Conservation (phyloP, 2,888 invertebrate genomes). For the Tuta absoluta region DNA sequence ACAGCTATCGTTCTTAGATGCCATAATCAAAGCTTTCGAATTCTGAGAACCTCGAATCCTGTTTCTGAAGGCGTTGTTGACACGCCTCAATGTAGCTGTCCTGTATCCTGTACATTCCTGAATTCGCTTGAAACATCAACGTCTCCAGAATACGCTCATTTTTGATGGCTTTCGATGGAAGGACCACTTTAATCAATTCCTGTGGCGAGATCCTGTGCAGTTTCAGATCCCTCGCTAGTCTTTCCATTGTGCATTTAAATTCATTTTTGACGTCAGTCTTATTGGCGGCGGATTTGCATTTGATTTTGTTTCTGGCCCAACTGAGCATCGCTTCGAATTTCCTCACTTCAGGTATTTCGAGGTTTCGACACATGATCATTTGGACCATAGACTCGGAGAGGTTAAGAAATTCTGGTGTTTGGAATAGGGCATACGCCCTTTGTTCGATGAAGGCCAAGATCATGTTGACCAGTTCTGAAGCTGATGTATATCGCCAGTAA, state of each 20-base stretch:
- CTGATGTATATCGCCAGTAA: conserved; percentile 97
- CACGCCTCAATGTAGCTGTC: conserved; percentile 93
- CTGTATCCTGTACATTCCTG: conserved; percentile 95
- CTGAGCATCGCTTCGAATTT: conserved; percentile 96
- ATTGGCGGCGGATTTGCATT: conserved; percentile 87
- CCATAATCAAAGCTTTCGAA: conserved; percentile 90
- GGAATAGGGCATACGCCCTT: conserved; percentile 91
- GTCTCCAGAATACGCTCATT: conserved; percentile 96
- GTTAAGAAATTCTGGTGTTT: conserved; percentile 90
- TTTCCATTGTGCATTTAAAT: conserved; percentile 96
- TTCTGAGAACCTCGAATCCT: conserved; percentile 92
- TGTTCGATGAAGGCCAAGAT: conserved; percentile 95
- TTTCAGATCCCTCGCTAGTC: conserved; percentile 93
- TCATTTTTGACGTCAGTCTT: conserved; percentile 93
- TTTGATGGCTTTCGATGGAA: conserved; percentile 95
- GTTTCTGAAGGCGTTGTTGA: conserved; percentile 91
- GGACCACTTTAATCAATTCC: conserved; percentile 94
- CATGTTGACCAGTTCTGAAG: conserved; percentile 96
- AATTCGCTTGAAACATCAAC: conserved; percentile 95
- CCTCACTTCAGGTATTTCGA: conserved; percentile 92
- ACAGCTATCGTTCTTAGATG: conserved; percentile 79
- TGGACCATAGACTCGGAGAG: conserved; percentile 97
- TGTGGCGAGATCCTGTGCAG: conserved; percentile 95
- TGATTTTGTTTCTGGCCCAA: conserved; percentile 93
- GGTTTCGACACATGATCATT: conserved; percentile 95